Percentiles rank a stretch among this genome's conserved stretches.
These are phyloP conservation scores for Phortica magna DNA, from an alignment of 2,888 invertebrate species.

Conservation along the genomic window DNA sequence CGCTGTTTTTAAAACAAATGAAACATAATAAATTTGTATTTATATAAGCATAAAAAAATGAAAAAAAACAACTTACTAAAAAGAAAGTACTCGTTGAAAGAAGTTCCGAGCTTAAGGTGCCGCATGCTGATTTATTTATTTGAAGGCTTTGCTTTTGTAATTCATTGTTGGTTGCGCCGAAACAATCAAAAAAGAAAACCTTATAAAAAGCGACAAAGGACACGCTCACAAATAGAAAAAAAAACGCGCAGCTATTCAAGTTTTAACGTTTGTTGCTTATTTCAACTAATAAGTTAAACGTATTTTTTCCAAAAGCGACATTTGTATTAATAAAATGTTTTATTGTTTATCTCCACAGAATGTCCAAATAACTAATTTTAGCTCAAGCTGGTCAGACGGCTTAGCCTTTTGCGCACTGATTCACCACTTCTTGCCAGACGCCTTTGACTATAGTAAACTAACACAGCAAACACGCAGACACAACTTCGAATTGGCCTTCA, in stretches of 20 bases:
- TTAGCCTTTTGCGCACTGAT: conserved; percentile 99
- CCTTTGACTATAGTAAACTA: conserved; percentile 95
- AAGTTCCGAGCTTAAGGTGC: conserved; percentile 6
- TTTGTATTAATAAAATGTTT: too few relatives aligned
- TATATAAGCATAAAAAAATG: neutral
- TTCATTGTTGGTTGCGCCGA: neutral
- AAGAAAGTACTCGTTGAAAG: neutral
- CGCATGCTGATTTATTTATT: conserved; percentile 18
- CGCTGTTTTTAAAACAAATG: neutral
- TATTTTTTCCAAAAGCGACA: too few relatives aligned
- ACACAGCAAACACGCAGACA: conserved; percentile 92
- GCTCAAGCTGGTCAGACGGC: conserved; percentile 98
- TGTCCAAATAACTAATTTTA: conserved; percentile 98
- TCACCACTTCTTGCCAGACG: conserved; percentile 98
- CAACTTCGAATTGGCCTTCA: conserved; percentile 99
- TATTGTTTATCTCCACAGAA: conserved; percentile 81
- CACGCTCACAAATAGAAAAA: conserved; percentile 13
- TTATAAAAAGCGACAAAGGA: conserved; percentile 14
- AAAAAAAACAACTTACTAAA: neutral
- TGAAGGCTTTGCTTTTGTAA: conserved; percentile 18
- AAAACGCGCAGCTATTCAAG: neutral
- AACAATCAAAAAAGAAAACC: neutral
- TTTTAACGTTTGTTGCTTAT: too few relatives aligned
- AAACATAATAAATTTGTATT: neutral
- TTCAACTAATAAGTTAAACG: too few relatives aligned